phyloP scores from a whole-genome alignment of 2,888 invertebrate genomes.

The Metopia argyrocephala region DNA sequence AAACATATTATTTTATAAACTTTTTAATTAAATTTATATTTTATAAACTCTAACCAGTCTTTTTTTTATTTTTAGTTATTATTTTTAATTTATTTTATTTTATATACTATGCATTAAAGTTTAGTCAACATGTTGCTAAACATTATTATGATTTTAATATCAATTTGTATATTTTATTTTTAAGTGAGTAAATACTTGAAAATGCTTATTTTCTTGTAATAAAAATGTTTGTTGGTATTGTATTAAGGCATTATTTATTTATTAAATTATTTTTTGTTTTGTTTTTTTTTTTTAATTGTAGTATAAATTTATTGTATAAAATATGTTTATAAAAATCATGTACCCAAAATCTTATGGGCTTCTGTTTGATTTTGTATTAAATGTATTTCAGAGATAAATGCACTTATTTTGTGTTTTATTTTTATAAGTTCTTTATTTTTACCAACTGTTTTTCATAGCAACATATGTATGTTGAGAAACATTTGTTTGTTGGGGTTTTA shows the following conservation, averaged over 20 bases:
- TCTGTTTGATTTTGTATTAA: background rate
- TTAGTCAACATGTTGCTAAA: conserved; percentile 7
- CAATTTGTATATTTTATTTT: conserved; percentile 16
- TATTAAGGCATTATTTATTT: background rate
- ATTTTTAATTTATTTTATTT: background rate
- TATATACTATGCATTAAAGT: too few species aligned
- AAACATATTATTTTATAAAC: too few species aligned
- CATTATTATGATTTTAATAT: background rate
- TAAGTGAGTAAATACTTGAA: background rate
- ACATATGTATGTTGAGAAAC: conserved; percentile 7
- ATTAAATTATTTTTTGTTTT: background rate
- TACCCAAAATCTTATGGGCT: background rate
- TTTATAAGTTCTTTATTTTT: background rate
- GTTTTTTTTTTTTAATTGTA: background rate
- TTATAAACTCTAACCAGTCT: background rate
- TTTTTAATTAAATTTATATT: conserved; percentile 1
- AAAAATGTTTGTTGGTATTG: background rate
- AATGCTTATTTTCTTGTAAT: background rate
- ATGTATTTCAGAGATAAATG: background rate
- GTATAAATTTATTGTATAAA: background rate
- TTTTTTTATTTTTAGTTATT: background rate
- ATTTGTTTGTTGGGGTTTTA: background rate
- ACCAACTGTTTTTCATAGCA: background rate
- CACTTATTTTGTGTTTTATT: background rate
- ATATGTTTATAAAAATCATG: conserved; percentile 7